phyloP scores from a whole-genome alignment of 37 sponge, comb jelly and placozoan species.

The Tethya wilhelma region DNA sequence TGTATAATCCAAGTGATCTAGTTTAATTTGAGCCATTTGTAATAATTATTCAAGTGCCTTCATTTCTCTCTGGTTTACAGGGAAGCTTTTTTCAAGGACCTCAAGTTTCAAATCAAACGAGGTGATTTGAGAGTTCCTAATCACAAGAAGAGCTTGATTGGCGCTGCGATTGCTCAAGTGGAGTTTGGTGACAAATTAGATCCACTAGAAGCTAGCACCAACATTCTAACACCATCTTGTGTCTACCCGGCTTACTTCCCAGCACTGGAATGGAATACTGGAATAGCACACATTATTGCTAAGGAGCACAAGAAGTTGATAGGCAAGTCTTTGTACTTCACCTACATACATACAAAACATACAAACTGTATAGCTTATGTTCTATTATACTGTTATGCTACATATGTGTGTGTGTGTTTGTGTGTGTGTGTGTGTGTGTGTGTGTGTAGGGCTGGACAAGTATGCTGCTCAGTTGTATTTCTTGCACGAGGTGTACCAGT shows the following conservation, averaged over 20 bases:
- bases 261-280: conserved; percentile 45
- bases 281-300: conserved; percentile 57
- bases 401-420: too few relatives aligned
- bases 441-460: background rate
- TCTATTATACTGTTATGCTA: too few relatives aligned
- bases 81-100: conserved; percentile 61
- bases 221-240: background rate
- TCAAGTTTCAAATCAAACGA: conserved; percentile 48
- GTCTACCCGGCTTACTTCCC: conserved; percentile 75
- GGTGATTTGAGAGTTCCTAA: conserved; percentile 58
- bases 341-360: background rate
- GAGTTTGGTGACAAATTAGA: conserved; percentile 78
- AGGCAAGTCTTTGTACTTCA: conserved; percentile 31
- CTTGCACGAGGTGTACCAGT: conserved; percentile 22
- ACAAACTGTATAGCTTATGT: too few relatives aligned
- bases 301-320: conserved; percentile 69
- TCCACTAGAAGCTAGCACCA: too few relatives aligned
- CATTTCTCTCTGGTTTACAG: conserved; percentile 6
- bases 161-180: conserved; percentile 63
- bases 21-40: background rate
- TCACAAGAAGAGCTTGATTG: conserved; percentile 33
- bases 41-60: background rate
- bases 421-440: background rate
- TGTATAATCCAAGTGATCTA: background rate
- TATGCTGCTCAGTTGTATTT: conserved; percentile 15